Percentiles rank a stretch among this genome's conserved stretches.
Evolutionary conservation across 2,113 vertebrate species (phyloP).

Genomic region (Sardina pilchardus): DNA sequence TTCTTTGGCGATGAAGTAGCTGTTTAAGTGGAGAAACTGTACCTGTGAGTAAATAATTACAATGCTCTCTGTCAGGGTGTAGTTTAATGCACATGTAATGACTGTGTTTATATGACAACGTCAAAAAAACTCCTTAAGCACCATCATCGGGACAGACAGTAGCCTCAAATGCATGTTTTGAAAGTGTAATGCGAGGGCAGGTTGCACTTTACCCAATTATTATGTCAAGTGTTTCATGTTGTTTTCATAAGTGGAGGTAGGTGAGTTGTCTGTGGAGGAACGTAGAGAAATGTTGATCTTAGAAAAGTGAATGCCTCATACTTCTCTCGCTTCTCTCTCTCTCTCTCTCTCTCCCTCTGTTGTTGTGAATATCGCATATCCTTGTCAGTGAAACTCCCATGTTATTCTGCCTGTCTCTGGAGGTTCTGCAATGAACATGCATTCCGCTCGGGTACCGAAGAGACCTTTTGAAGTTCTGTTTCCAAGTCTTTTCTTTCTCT

Average conservation of each 20-base stretch:
- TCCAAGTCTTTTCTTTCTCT: conserved; percentile 5
- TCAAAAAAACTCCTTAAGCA: not conserved
- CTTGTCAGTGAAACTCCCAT: conserved; percentile 33
- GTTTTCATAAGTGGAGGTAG: not conserved
- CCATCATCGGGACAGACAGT: not conserved
- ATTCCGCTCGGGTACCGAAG: conserved; percentile 28
- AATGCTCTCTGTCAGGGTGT: not conserved
- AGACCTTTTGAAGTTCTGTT: conserved; percentile 50
- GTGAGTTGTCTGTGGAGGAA: not conserved
- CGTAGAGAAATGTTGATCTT: not conserved
- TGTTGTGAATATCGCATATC: conserved; percentile 49
- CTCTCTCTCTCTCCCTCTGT: conserved; percentile 42
- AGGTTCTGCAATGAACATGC: conserved; percentile 44
- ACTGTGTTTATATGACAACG: not conserved
- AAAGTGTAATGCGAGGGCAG: not conserved
- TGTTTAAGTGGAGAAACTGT: conserved; percentile 5
- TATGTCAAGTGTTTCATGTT: not conserved
- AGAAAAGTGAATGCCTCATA: not conserved
- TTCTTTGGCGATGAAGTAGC: not conserved
- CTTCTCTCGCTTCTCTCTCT: not conserved
- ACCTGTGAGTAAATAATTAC: not conserved
- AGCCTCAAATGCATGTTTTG: not conserved
- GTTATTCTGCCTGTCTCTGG: conserved; percentile 51
- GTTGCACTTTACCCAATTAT: not conserved
- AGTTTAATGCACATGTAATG: not conserved